These are phyloP conservation scores for Tanypteryx hageni DNA, from an alignment of 2,888 invertebrate genomes.

Conservation along the genomic window DNA sequence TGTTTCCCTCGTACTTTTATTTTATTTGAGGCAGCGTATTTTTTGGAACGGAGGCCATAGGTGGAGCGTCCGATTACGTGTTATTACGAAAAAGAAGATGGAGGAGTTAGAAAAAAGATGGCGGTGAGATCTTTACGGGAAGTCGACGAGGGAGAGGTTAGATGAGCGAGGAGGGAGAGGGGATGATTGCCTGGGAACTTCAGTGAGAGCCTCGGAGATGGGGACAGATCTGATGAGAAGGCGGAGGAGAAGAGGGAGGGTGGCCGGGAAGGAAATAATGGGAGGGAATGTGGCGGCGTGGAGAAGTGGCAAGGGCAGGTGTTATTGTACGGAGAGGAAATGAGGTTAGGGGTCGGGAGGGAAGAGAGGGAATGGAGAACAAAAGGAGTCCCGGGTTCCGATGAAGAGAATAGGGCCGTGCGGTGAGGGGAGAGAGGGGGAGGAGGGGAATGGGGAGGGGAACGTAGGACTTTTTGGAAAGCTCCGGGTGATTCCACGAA, in stretches of 20 bases:
- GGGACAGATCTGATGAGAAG: conserved; percentile 40
- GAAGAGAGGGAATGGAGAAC: conserved; percentile 33
- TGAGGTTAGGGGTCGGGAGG: conserved; percentile 53
- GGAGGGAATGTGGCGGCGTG: conserved; percentile 6
- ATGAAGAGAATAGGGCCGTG: conserved; percentile 45
- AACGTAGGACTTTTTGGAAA: conserved; percentile 53
- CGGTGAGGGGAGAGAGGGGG: conserved; percentile 23
- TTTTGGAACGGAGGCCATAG: no score
- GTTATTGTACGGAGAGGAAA: conserved; percentile 61
- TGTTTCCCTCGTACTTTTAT: no score
- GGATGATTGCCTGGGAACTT: conserved; percentile 47
- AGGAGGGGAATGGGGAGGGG: not conserved
- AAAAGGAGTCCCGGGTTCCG: conserved; percentile 43
- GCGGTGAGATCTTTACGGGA: not conserved
- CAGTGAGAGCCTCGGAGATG: conserved; percentile 9
- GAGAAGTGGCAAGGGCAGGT: conserved; percentile 57
- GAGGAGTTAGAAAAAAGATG: not conserved
- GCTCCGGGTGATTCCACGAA: conserved; percentile 61
- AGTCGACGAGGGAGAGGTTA: not conserved
- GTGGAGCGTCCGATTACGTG: not conserved
- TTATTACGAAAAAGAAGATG: not conserved
- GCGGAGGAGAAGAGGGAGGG: not conserved
- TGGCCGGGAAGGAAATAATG: not conserved
- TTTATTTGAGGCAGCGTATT: no score
- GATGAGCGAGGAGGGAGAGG: not conserved